Percentiles rank a stretch among this genome's conserved stretches.
Evolutionary conservation across 2,797 vertebrate species (phyloP).

Genomic region (Acrossocheilus fasciatus): DNA sequence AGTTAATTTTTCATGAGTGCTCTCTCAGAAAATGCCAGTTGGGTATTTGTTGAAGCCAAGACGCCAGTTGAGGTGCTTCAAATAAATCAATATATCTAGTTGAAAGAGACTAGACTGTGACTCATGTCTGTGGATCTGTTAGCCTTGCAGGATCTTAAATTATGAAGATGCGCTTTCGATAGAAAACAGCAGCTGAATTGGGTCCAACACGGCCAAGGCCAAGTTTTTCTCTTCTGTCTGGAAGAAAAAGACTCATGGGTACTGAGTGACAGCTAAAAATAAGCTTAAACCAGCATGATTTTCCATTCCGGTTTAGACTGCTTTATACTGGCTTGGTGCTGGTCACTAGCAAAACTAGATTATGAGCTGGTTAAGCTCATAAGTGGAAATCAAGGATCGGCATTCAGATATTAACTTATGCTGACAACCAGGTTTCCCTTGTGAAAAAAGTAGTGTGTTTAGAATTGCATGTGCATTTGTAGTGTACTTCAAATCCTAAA

Average conservation of each 20-base stretch:
- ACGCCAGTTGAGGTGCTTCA: constrained; percentile 29
- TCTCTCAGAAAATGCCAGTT: constrained; percentile 51
- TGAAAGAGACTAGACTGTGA: constrained; percentile 17
- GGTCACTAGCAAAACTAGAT: background rate
- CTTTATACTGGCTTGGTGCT: background rate
- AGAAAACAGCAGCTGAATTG: constrained; percentile 29
- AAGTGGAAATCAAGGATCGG: background rate
- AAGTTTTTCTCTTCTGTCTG: constrained; percentile 9
- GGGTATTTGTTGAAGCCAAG: constrained; percentile 46
- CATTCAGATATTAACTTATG: background rate
- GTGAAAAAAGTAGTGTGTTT: background rate
- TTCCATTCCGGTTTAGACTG: background rate
- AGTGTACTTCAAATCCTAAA: too few species aligned
- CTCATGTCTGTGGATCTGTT: constrained; percentile 26
- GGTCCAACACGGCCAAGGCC: constrained; percentile 1
- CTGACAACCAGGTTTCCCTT: background rate
- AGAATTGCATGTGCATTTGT: background rate
- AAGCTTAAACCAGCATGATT: background rate
- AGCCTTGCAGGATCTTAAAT: constrained; percentile 36
- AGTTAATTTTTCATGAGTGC: constrained; percentile 47
- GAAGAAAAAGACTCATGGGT: background rate
- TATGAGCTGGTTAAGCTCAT: background rate
- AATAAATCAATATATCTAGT: constrained; percentile 43
- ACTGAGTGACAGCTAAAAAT: constrained; percentile 1
- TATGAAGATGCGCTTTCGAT: constrained; percentile 31